These are phyloP conservation scores for Unio pictorum DNA, from an alignment of 2,888 invertebrate genomes.

Conservation along the genomic window DNA sequence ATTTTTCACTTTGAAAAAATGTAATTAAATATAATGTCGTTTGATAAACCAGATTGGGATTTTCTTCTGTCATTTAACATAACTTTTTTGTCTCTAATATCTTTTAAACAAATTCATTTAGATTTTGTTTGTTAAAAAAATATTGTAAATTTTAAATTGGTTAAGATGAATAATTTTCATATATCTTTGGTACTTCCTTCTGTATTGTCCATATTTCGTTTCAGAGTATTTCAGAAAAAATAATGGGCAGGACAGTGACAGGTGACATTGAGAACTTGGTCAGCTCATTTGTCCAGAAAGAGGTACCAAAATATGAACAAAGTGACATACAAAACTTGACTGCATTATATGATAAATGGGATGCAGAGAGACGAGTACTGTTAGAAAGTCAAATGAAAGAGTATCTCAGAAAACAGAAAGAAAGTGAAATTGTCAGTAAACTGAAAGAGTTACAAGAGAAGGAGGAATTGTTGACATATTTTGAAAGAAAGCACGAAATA, in stretches of 20 bases:
- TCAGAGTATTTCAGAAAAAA: neutral
- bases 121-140: neutral
- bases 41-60: too few species aligned
- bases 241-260: conserved; percentile 5
- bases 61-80: too few species aligned
- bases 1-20: too few species aligned
- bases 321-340: conserved; percentile 32
- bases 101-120: too few species aligned
- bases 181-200: too few species aligned
- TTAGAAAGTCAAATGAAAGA: conserved; percentile 39
- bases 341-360: conserved; percentile 35
- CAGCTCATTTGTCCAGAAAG: conserved; percentile 23
- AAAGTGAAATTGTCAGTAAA: conserved; percentile 45
- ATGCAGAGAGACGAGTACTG: conserved; percentile 14
- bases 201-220: neutral
- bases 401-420: conserved; percentile 26
- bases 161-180: too few species aligned
- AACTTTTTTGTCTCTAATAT: too few species aligned
- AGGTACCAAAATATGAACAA: conserved; percentile 35
- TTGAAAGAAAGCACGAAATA: conserved; percentile 54
- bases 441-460: conserved; percentile 54
- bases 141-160: neutral
- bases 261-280: conserved; percentile 26
- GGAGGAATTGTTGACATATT: conserved; percentile 61
- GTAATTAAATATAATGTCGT: too few species aligned